Evolutionary conservation across 2,888 invertebrate species (phyloP).

Genomic region (Chromoteleia sp.): DNA sequence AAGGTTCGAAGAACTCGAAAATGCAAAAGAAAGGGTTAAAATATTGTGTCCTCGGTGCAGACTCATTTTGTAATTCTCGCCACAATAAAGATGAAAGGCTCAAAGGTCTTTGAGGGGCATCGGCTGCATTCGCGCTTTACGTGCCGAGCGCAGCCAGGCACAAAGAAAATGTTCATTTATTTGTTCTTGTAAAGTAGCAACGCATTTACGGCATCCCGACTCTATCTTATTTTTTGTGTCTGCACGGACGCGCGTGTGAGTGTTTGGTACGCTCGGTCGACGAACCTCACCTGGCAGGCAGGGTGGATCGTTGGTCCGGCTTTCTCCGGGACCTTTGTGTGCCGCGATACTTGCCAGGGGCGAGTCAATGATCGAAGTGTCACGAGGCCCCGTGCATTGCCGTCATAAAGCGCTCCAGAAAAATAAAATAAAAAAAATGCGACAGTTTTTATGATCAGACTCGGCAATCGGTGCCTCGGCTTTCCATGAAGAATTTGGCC

Average conservation of each 20-base stretch:
- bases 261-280: slow-evolving; percentile 73
- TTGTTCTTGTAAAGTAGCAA: slow-evolving; percentile 65
- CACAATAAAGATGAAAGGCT: slow-evolving; percentile 58
- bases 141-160: slow-evolving; percentile 34
- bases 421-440: slow-evolving; percentile 14
- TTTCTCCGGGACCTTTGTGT: slow-evolving; percentile 74
- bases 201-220: slow-evolving; percentile 51
- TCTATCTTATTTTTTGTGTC: slow-evolving; percentile 60
- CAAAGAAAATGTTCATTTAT: slow-evolving; percentile 65
- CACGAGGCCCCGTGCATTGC: slow-evolving; percentile 32
- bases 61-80: slow-evolving; percentile 48
- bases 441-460: background rate
- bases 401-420: background rate
- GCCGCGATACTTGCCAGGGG: slow-evolving; percentile 68
- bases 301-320: slow-evolving; percentile 67
- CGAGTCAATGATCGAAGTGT: slow-evolving; percentile 62
- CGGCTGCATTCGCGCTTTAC: slow-evolving; percentile 45
- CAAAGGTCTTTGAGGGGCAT: slow-evolving; percentile 51
- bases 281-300: slow-evolving; percentile 74
- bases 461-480: background rate
- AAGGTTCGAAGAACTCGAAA: too few species aligned
- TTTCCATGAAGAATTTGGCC: slow-evolving; percentile 5
- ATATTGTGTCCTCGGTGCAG: too few species aligned
- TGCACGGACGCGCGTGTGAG: slow-evolving; percentile 20
- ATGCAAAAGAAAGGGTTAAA: too few species aligned